Evolutionary conservation across 1,140 invertebrate species (phyloP), one percentile per base, ranked within the genome.

Genomic region (Eumaeus atala): DNA sequence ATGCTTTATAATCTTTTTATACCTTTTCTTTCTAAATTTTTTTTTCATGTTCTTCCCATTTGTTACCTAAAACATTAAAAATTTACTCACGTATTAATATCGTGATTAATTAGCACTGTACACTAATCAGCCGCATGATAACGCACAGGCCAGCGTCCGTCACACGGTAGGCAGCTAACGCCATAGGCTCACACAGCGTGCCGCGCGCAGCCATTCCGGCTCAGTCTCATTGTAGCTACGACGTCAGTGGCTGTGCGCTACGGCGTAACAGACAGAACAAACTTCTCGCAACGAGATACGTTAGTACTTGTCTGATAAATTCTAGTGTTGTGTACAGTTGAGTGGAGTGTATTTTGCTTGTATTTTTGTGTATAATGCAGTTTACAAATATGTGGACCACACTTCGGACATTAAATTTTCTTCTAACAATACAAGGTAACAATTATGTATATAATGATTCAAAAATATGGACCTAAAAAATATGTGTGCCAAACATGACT

Each of bases 371-470:
- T 5, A 16, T 16, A 9, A 44, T 44, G 40, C 14, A 44, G 40
- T 44, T 44, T 48, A 48, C 48, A 37, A 55, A 47, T 48, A 44
- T 47, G 48, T 47, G 53, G 47, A 47, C 40, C n/a, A 33, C 51
- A 47, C 38, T 53, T 17, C 34, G 56, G 56, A 58, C 51, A 36
- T 33, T 58, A 53, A 36, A 52, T 37, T 58, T 58, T 48, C 56
- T 58, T 14, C 56, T 58, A n/a, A 48, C 56, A 38, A 49, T 53
- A 34, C 56, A 58, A 58, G 56, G 56, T 58, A 58, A 48, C n/a
- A n/a, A 16, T 17, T 6, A 44, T 44, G 8, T 28, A n/a, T n/a
- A n/a, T n/a, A n/a, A n/a, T n/a, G n/a, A n/a, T n/a, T n/a, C n/a
- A n/a, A n/a, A n/a, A n/a, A n/a, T n/a, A n/a, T n/a, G n/a, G n/a